phyloP scores from a whole-genome alignment of 2,113 vertebrate genomes.

The Chamaetylas fuelleborni region DNA sequence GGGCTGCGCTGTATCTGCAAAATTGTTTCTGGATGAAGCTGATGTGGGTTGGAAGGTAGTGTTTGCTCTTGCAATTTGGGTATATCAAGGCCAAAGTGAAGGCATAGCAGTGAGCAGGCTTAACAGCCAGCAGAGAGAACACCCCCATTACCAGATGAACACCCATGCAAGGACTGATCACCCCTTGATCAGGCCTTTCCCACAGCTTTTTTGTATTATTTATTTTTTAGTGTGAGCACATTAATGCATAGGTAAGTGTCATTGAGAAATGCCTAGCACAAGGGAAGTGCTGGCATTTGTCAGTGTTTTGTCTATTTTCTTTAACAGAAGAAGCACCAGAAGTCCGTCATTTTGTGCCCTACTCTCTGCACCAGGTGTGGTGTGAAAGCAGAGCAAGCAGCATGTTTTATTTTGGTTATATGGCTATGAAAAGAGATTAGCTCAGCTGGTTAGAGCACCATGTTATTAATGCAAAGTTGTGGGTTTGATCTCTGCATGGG shows the following conservation, averaged over 20 bases:
- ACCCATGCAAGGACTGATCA: background rate
- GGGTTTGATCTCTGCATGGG: background rate
- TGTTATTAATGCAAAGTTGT: background rate
- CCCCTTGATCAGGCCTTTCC: background rate
- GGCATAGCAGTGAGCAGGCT: fast-evolving
- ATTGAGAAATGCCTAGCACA: background rate
- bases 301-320: background rate
- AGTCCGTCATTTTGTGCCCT: background rate
- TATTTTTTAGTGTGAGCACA: background rate
- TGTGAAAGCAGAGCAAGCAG: background rate
- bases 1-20: background rate
- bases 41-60: background rate
- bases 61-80: background rate
- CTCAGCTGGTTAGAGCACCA: fast-evolving
- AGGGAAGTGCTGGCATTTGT: background rate
- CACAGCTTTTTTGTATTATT: background rate
- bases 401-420: background rate
- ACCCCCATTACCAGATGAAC: background rate
- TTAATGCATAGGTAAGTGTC: background rate
- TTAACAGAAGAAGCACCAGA: background rate
- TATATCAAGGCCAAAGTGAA: background rate
- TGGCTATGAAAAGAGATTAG: background rate
- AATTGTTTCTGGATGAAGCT: background rate
- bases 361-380: background rate
- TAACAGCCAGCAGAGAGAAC: background rate